Evolutionary conservation across 92 coral and sea anemone species (phyloP).

Genomic region (Zoanthus gigantus): DNA sequence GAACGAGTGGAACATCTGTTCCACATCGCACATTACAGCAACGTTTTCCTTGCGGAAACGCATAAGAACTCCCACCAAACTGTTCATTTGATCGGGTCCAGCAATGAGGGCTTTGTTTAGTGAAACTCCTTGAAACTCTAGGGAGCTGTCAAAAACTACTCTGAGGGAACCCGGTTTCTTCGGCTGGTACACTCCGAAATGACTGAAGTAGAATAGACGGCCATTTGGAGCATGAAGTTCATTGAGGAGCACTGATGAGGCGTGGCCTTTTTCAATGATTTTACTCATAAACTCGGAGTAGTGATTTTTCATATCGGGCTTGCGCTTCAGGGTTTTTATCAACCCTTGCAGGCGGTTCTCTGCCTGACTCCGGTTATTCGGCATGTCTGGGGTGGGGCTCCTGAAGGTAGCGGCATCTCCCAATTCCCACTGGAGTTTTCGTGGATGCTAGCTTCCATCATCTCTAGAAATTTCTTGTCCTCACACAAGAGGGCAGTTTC

Average conservation of each 20-base stretch:
- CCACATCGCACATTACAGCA: conserved; percentile 67
- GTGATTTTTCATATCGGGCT: conserved; percentile 51
- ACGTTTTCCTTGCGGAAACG: conserved; percentile 64
- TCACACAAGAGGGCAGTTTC: conserved; percentile 34
- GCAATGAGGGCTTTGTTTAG: conserved; percentile 64
- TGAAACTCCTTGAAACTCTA: conserved; percentile 59
- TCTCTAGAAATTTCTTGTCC: conserved; percentile 43
- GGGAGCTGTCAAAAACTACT: conserved; percentile 57
- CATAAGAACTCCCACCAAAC: conserved; percentile 61
- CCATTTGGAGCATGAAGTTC: conserved; percentile 4
- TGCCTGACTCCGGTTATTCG: conserved; percentile 50
- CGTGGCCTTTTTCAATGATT: background rate
- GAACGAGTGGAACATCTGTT: conserved; percentile 68
- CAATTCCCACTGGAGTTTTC: conserved; percentile 44
- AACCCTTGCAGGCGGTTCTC: conserved; percentile 41
- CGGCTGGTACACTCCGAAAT: conserved; percentile 43
- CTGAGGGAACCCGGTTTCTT: conserved; percentile 53
- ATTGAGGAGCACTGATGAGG: background rate
- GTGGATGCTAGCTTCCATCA: conserved; percentile 51
- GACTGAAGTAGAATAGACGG: conserved; percentile 29
- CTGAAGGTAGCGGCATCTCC: conserved; percentile 58
- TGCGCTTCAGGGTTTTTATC: conserved; percentile 36
- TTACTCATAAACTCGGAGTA: conserved; percentile 40
- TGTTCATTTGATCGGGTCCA: conserved; percentile 62
- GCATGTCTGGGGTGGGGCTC: conserved; percentile 5